Percentiles rank a stretch among this genome's conserved stretches.
Evolutionary conservation across 2,888 invertebrate genomes (phyloP).

Genomic region (Phrixothrix hirtus): DNA sequence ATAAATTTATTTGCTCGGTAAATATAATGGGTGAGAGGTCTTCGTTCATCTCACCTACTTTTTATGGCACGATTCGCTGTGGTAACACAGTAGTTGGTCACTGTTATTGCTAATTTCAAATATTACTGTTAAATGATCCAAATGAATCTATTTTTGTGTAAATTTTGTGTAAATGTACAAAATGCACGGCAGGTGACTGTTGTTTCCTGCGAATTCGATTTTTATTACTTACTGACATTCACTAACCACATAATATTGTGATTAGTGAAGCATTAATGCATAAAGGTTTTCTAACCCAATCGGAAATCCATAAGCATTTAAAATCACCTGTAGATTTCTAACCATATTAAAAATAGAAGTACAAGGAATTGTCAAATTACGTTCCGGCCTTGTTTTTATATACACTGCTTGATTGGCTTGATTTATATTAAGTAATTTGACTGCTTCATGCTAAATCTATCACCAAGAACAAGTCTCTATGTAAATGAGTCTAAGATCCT

Average conservation of each 20-base stretch:
- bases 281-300: slow-evolving; percentile 30
- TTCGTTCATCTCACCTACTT: not conserved
- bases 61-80: not conserved
- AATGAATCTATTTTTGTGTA: not conserved
- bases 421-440: slow-evolving; percentile 35
- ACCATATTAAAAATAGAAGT: slow-evolving; percentile 19
- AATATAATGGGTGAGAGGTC: too few species aligned
- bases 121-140: not conserved
- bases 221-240: slow-evolving; percentile 20
- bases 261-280: slow-evolving; percentile 31
- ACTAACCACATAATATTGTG: slow-evolving; percentile 29
- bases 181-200: not conserved
- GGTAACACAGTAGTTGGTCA: not conserved
- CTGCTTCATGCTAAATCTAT: slow-evolving; percentile 36
- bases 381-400: slow-evolving; percentile 12
- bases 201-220: not conserved
- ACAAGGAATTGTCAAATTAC: slow-evolving; percentile 14
- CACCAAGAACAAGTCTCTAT: slow-evolving; percentile 39
- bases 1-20: too few species aligned
- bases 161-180: not conserved
- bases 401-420: slow-evolving; percentile 11
- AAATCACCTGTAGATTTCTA: slow-evolving; percentile 28
- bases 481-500: slow-evolving; percentile 40
- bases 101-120: not conserved
- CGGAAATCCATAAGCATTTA: slow-evolving; percentile 21